A percentile compares a stretch with the other conserved stretches of the same genome.
These are phyloP conservation scores for Macrobrachium nipponense DNA, from an alignment of 1,140 invertebrate genomes.

Conservation along the genomic window DNA sequence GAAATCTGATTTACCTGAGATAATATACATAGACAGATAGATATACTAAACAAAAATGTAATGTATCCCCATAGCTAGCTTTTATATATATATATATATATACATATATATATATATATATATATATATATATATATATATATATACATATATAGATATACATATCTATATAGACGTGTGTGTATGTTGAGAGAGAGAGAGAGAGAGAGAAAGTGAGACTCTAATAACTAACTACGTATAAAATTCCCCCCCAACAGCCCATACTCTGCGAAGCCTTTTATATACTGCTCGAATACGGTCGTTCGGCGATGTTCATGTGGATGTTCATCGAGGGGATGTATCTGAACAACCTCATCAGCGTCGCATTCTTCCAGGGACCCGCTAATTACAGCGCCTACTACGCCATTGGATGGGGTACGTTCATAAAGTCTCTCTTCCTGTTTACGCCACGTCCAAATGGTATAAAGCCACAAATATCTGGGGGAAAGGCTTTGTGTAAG, in stretches of 20 bases:
- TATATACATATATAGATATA: too few species aligned
- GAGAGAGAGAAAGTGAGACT: too few species aligned
- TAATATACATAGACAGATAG: neutral
- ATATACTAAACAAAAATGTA: neutral
- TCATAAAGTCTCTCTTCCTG: neutral
- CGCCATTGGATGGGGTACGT: slow-evolving; percentile 81
- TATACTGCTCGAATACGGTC: slow-evolving; percentile 73
- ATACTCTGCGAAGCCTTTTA: slow-evolving; percentile 72
- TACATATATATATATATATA: too few species aligned
- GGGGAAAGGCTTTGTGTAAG: too few species aligned
- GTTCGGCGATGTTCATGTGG: slow-evolving; percentile 75
- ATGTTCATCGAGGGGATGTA: slow-evolving; percentile 75
- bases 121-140: too few species aligned
- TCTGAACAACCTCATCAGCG: slow-evolving; percentile 72
- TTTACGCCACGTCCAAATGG: neutral
- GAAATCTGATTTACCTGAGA: neutral
- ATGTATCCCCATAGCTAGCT: too few species aligned
- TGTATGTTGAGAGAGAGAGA: too few species aligned
- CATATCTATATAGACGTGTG: too few species aligned
- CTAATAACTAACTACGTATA: too few species aligned
- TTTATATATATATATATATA: too few species aligned
- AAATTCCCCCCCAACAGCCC: slow-evolving; percentile 19
- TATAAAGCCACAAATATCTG: neutral
- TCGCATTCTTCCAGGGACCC: slow-evolving; percentile 62
- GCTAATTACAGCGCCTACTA: slow-evolving; percentile 73